A percentile compares a stretch with the other conserved stretches of the same genome.
phyloP scores from a whole-genome alignment of 2,797 vertebrate genomes.

The Sebastes oblongus region DNA sequence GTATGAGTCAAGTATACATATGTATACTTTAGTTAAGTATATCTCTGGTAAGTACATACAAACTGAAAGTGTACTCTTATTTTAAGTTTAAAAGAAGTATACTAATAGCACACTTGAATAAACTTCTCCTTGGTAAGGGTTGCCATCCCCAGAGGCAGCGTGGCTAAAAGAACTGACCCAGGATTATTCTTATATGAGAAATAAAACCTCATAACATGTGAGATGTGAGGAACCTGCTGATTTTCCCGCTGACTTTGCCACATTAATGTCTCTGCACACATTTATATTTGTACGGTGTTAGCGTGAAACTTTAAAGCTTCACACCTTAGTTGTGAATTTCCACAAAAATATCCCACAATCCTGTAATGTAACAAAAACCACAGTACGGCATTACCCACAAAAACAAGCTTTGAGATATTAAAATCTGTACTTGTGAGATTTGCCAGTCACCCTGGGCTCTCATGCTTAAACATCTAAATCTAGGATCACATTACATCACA shows the following conservation, averaged over 20 bases:
- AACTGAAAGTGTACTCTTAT: too few species aligned
- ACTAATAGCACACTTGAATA: too few species aligned
- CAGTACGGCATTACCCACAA: not conserved
- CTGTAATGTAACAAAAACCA: conserved; percentile 1
- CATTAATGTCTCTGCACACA: not conserved
- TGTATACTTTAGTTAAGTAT: too few species aligned
- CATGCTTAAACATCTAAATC: conserved; percentile 5
- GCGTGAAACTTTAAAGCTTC: not conserved
- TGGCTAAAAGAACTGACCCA: not conserved
- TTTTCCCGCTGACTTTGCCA: not conserved
- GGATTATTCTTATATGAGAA: not conserved
- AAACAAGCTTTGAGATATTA: not conserved
- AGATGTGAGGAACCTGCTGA: not conserved
- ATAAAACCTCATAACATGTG: not conserved
- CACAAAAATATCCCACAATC: conserved; percentile 5
- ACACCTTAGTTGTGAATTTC: conserved; percentile 3
- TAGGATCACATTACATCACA: conserved; percentile 11
- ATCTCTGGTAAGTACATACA: too few species aligned
- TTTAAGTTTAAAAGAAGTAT: too few species aligned
- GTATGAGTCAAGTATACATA: too few species aligned
- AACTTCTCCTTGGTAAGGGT: too few species aligned
- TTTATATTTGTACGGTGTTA: not conserved
- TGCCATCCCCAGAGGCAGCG: not conserved
- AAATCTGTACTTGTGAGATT: conserved; percentile 11
- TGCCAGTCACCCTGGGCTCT: not conserved